A percentile compares a stretch with the other conserved stretches of the same genome.
These are phyloP conservation scores for Clarias gariepinus DNA, from an alignment of 2,113 vertebrate species.

Conservation along the genomic window DNA sequence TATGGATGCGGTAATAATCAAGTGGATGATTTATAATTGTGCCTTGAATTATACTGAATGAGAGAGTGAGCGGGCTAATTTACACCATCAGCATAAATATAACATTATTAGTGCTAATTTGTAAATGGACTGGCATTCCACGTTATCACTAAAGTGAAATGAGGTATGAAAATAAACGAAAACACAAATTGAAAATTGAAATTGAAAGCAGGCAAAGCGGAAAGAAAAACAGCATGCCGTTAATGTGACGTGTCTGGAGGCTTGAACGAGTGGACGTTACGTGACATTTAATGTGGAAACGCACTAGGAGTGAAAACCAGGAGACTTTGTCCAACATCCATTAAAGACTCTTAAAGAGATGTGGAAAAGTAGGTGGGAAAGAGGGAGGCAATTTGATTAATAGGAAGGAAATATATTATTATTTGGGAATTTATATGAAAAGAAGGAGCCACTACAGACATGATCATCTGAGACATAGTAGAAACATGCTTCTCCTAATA, in stretches of 20 bases:
- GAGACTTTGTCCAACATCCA: not conserved
- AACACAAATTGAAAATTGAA: not conserved
- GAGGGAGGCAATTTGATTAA: not conserved
- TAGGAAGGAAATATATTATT: not conserved
- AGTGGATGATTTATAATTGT: not conserved
- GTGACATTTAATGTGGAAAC: not conserved
- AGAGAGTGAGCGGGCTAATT: constrained; percentile 23
- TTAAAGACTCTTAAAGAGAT: not conserved
- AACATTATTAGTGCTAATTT: not conserved
- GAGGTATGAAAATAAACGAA: not conserved
- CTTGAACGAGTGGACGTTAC: not conserved
- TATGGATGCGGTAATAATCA: constrained; percentile 54
- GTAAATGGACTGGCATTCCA: constrained; percentile 12
- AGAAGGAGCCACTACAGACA: not conserved
- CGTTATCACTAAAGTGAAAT: not conserved
- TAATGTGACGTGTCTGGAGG: not conserved
- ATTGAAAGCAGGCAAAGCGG: not conserved
- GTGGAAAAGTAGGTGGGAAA: not conserved
- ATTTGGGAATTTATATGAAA: not conserved
- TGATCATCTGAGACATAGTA: not conserved
- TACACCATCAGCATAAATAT: constrained; percentile 38
- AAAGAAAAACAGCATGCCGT: not conserved
- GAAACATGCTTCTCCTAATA: not conserved
- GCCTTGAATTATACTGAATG: constrained; percentile 23
- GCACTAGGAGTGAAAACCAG: not conserved